These are phyloP conservation scores for Trinectes maculatus DNA, from an alignment of 2,113 vertebrate genomes.

Conservation along the genomic window DNA sequence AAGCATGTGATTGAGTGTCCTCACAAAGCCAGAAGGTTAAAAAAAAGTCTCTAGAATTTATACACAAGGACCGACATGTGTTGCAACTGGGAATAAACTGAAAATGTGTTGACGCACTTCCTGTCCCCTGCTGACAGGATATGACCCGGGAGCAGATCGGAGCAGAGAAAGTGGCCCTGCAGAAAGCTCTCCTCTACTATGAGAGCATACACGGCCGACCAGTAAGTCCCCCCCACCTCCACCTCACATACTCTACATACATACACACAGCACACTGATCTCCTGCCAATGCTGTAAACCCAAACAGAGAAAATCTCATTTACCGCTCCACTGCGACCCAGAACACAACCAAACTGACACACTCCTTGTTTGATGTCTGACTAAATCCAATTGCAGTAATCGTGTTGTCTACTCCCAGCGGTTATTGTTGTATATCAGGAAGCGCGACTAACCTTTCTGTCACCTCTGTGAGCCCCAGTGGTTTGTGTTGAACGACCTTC, in stretches of 20 bases:
- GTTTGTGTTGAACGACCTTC: constrained; percentile 12
- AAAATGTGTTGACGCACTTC: constrained; percentile 24
- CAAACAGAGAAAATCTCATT: constrained; percentile 14
- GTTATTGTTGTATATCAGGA: background rate
- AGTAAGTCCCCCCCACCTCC: constrained; percentile 78
- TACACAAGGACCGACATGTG: background rate
- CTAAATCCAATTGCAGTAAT: constrained; percentile 3
- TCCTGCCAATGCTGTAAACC: constrained; percentile 1
- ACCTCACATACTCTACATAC: background rate
- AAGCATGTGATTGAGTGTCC: background rate
- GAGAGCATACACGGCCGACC: constrained; percentile 95
- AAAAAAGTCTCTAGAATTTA: background rate
- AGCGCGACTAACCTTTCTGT: constrained; percentile 20
- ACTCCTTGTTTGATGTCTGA: constrained; percentile 13
- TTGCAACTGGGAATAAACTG: background rate
- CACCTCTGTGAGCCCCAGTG: background rate
- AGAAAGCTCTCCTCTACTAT: constrained; percentile 93
- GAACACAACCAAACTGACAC: background rate
- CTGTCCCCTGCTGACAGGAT: constrained; percentile 80
- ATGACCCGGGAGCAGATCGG: constrained; percentile 97
- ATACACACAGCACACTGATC: background rate
- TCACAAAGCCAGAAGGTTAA: too few species aligned
- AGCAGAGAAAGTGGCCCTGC: constrained; percentile 92
- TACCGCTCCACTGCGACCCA: constrained; percentile 48
- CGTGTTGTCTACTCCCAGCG: background rate